Percentiles rank a stretch among this genome's conserved stretches.
phyloP scores from a whole-genome alignment of 2,888 invertebrate genomes.

The Ptilodon capucinus region DNA sequence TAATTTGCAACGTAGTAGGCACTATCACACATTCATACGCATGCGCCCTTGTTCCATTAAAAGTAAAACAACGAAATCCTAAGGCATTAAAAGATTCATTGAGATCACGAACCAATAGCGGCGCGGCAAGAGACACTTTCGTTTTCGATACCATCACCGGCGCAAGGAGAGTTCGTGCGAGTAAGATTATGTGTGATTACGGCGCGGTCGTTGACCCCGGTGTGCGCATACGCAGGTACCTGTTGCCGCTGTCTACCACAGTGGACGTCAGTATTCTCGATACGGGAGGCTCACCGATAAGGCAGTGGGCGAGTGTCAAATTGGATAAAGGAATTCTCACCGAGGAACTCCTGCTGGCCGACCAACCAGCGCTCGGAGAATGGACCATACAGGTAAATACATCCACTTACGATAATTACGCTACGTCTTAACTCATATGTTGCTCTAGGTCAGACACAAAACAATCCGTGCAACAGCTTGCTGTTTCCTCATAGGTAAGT shows the following conservation, averaged over 20 bases:
- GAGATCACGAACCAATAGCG: conserved; percentile 9
- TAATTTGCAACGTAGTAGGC: no score
- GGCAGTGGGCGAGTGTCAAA: conserved; percentile 88
- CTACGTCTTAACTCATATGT: conserved; percentile 1
- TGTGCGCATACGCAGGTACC: conserved; percentile 53
- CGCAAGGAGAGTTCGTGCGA: conserved; percentile 57
- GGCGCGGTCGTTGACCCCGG: conserved; percentile 58
- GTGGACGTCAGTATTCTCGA: conserved; percentile 70
- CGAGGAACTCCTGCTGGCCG: conserved; percentile 89
- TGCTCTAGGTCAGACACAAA: conserved; percentile 17
- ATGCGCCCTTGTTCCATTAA: conserved; percentile 30
- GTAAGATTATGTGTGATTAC: conserved; percentile 72
- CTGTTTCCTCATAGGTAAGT: conserved; percentile 12
- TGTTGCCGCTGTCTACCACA: conserved; percentile 62
- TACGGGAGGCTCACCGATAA: conserved; percentile 87
- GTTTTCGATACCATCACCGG: conserved; percentile 64
- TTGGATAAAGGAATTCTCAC: conserved; percentile 89
- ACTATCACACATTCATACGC: conserved; percentile 1
- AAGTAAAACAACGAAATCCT: conserved; percentile 18
- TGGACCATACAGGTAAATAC: conserved; percentile 89
- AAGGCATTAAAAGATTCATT: conserved; percentile 5
- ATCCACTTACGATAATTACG: not conserved
- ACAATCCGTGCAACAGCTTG: conserved; percentile 9
- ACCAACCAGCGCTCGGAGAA: conserved; percentile 92
- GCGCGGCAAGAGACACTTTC: conserved; percentile 61